These are phyloP conservation scores for Palythoa grandis DNA, from an alignment of 92 coral and sea anemone species.

Conservation along the genomic window DNA sequence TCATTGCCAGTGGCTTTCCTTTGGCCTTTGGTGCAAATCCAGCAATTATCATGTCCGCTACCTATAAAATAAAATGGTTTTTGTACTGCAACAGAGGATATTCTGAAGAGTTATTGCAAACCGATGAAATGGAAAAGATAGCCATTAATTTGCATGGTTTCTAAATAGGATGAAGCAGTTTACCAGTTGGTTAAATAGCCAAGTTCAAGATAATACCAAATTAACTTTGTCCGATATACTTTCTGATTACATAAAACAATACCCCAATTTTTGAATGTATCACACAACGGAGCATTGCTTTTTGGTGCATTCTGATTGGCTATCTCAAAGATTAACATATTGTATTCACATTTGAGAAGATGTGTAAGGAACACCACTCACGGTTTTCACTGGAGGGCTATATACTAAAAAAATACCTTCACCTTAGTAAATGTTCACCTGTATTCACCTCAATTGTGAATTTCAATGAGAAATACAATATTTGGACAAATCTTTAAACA, in stretches of 20 bases:
- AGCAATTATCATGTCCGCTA: constrained; percentile 38
- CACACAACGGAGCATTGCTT: neutral
- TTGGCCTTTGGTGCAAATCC: constrained; percentile 33
- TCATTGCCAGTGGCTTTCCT: constrained; percentile 4
- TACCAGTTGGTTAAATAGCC: neutral
- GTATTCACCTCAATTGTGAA: neutral
- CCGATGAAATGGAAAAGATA: neutral
- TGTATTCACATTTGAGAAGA: neutral
- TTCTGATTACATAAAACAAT: neutral
- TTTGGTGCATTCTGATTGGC: neutral
- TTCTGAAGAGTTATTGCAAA: constrained; percentile 16
- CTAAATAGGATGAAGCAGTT: neutral
- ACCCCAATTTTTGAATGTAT: neutral
- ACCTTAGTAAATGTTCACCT: neutral
- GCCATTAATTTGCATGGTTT: neutral
- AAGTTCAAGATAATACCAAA: neutral
- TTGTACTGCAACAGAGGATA: constrained; percentile 37
- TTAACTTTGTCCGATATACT: neutral
- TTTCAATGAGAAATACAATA: neutral
- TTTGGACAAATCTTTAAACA: neutral
- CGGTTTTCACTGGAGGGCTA: neutral
- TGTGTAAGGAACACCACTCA: neutral
- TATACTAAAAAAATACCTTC: neutral
- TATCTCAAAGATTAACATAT: neutral
- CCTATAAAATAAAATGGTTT: constrained; percentile 39